These are phyloP conservation scores for Leptopilina syphax DNA, from an alignment of 2,888 invertebrate species.

Conservation along the genomic window DNA sequence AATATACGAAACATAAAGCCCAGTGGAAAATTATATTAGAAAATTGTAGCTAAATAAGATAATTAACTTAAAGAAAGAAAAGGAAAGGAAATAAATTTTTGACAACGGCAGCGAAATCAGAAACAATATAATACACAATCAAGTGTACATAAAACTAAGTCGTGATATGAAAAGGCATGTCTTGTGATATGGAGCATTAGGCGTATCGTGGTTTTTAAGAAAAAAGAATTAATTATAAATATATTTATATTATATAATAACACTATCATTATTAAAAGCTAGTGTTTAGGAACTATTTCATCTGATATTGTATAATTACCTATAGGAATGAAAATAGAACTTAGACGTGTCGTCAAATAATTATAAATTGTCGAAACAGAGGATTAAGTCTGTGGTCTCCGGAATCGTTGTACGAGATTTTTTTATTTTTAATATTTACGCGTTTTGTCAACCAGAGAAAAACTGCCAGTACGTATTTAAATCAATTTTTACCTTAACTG, in stretches of 20 bases:
- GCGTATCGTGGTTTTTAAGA: slow-evolving; percentile 61
- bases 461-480: slow-evolving; percentile 20
- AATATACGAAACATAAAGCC: no score
- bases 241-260: slow-evolving; percentile 44
- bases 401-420: slow-evolving; percentile 52
- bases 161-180: slow-evolving; percentile 70
- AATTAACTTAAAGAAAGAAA: neutral
- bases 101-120: slow-evolving; percentile 31
- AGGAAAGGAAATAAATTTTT: neutral
- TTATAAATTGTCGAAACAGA: slow-evolving; percentile 30
- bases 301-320: no score
- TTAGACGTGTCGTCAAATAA: slow-evolving; percentile 33
- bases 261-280: slow-evolving; percentile 50
- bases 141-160: slow-evolving; percentile 52
- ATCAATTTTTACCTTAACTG: neutral
- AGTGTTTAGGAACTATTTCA: slow-evolving; percentile 13
- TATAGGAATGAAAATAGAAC: neutral
- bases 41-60: slow-evolving; percentile 11
- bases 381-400: slow-evolving; percentile 48
- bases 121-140: slow-evolving; percentile 1
- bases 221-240: slow-evolving; percentile 45
- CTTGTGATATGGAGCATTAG: slow-evolving; percentile 68
- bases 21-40: neutral
- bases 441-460: neutral
- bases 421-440: neutral